Evolutionary conservation across 2,797 vertebrate genomes (phyloP), one percentile per base, ranked within the genome.

Genomic region (Schizopygopsis pylzovi): DNA sequence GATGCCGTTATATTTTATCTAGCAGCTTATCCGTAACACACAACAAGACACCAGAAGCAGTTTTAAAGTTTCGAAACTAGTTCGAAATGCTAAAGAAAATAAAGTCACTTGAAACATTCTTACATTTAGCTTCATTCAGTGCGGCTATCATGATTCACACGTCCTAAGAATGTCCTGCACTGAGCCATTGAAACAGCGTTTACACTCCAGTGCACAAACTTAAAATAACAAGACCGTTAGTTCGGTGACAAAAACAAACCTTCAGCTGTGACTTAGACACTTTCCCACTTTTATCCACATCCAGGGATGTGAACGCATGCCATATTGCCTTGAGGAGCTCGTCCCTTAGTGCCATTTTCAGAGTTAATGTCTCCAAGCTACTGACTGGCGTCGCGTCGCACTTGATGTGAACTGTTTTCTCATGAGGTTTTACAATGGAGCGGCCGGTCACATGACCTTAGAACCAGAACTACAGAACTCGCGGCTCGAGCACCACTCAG

Each of bases 181-280:
- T 54, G 11, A 47, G 9, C 6, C 59, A 41, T 28, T 25, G 28
- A 79, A 67, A 43, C 16, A 37, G 28, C 12, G 10, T 25, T 59
- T 16, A 33, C 39, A 47, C 39, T 33, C 49, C 67, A 56, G 47
- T 72, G 15, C 47, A 3, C 54, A 9, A 70, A 4, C 13, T 68
- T 37, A 45, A 63, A 81, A 72, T 13, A 78, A 63, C 72, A n/a
- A 76, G 5, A 59, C 18, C 1, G 15, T 18, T 15, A 77, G 25
- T 25, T 52, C 12, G 61, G 77, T 9, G 18, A 16, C 33, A 33
- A 78, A 76, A 87, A 37, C 93, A 91, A 94, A 97, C 98, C 97
- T 99, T 99, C 2, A 99, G 94, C 90, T 99, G 98, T 0, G 98
- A 99, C 90, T 99, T 99, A 89, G 98, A 99, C 6, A 99, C 98